phyloP scores from a whole-genome alignment of 2,113 vertebrate species.

The Penelope pileata region DNA sequence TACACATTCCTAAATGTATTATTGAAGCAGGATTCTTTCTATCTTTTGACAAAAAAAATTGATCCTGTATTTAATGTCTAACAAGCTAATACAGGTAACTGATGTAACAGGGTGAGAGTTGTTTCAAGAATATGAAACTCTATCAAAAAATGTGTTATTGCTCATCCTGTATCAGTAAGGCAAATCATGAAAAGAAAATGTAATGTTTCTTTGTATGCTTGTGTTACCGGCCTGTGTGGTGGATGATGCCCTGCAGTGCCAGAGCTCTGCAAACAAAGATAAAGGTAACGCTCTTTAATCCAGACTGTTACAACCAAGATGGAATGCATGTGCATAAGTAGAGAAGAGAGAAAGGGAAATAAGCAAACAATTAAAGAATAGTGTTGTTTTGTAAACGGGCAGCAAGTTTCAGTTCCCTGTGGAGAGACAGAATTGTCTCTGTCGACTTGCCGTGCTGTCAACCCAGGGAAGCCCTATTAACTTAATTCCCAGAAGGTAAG shows the following conservation, averaged over 20 bases:
- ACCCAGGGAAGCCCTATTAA: neutral
- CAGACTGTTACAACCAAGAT: neutral
- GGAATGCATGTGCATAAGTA: neutral
- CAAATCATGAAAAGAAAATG: neutral
- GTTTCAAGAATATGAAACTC: neutral
- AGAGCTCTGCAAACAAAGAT: neutral
- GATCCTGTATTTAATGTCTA: neutral
- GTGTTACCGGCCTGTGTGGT: neutral
- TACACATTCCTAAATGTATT: neutral
- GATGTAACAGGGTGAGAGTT: neutral
- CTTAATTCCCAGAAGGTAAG: neutral
- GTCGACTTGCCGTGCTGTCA: neutral
- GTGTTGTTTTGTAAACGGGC: neutral
- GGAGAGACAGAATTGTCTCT: neutral
- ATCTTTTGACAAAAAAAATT: neutral
- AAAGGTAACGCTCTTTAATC: neutral
- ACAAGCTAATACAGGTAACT: neutral
- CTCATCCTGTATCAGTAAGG: neutral
- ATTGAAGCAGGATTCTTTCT: neutral
- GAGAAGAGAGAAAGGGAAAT: accelerated
- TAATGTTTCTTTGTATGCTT: neutral
- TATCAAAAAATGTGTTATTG: no score
- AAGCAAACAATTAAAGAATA: neutral
- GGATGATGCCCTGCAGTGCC: neutral
- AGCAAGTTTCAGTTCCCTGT: neutral